Base-by-base conservation (phyloP, 2,888 invertebrate genomes). In the Eupithecia inturbata region DNA sequence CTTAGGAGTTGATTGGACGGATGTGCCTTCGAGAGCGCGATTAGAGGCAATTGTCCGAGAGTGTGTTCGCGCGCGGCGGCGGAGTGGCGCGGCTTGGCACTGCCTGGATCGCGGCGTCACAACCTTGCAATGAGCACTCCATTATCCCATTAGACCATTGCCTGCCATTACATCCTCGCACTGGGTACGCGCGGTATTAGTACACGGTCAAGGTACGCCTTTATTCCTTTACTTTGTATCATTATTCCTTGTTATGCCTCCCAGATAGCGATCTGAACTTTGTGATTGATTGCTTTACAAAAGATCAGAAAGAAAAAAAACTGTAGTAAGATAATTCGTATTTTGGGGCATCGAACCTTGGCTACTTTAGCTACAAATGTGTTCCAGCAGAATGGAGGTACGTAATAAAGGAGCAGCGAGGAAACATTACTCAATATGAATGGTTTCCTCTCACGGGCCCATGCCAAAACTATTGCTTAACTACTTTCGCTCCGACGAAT, bases 121-220 rank as follows among this genome's bases (percentile, higher is more conserved):
- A 93, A 92, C 94, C 94, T 94, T 93, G 94, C 90, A 87, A 87
- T 90, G 90, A 90, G 90, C 87, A 88, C 87, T 87, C 93, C 89
- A 90, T 94, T 94, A 94, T 94, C 88, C 90, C 92, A 94, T 94
- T 93, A 92, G 87, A 85, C 89, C 90, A 88, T 89, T 91, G 90
- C 87, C 90, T 91, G 90, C 87, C 87, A 90, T 91, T 89, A 89
- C 86, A 86, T 76, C 87, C 85, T 88, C 90, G 88, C 87, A 88
- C 89, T 87, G 88, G 88, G 91, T 89, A 89, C 86, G 83, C 85
- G 84, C 81, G 76, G 77, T 81, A 91, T 91, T 91, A 90, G 89
- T 88, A 84, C 92, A 93, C 90, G 92, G 92, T 92, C 93, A 93
- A 93, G 92, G 93, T 92, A 91, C 88, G 84, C 84, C 84, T 83